Evolutionary conservation across 2,888 invertebrate genomes (phyloP), one percentile per base, ranked within the genome.

Genomic region (Mythimna lalbum): DNA sequence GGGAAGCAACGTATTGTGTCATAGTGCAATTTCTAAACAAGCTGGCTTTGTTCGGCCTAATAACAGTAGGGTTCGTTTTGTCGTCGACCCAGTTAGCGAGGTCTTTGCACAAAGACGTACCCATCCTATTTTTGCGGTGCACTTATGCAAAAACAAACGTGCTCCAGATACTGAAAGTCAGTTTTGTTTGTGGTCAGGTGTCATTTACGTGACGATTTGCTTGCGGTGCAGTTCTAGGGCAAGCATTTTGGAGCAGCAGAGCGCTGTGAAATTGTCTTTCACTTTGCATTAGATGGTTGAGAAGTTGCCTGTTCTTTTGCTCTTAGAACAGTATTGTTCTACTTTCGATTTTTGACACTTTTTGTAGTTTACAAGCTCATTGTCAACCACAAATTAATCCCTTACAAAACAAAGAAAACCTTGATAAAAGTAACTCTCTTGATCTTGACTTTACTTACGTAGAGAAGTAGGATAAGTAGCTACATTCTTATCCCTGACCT

Each of bases 111-210:
- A 81, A 81, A 82, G 76, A 78, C 62, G n/a, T 72, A 81, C 59
- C 23, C 4, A 36, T 36, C 80, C 83, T 80, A 87, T 88, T 90
- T 90, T 88, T 87, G 88, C 78, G 86, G 77, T 82, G 86, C 88
- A 88, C 86, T 88, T 89, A 81, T 80, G 85, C 82, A 86, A 88
- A 89, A 89, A 89, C 83, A 88, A 89, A 90, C 88, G 83, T 82
- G 89, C 84, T 87, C 87, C 64, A 88, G 81, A 88, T 89, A 70
- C 70, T 60, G 60, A 63, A 62, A 74, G 63, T 69, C 71, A 71
- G 69, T 78, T 74, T 66, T 79, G 67, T 73, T 73, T 83, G 78
- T 78, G 80, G 82, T 86, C 81, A 80, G 75, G 78, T 83, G 78
- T 75, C 78, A 49, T 80, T 82, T 80, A 74, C 75, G 67, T 68